Evolutionary conservation across 2,113 vertebrate genomes (phyloP).

Genomic region (Lepus timidus): DNA sequence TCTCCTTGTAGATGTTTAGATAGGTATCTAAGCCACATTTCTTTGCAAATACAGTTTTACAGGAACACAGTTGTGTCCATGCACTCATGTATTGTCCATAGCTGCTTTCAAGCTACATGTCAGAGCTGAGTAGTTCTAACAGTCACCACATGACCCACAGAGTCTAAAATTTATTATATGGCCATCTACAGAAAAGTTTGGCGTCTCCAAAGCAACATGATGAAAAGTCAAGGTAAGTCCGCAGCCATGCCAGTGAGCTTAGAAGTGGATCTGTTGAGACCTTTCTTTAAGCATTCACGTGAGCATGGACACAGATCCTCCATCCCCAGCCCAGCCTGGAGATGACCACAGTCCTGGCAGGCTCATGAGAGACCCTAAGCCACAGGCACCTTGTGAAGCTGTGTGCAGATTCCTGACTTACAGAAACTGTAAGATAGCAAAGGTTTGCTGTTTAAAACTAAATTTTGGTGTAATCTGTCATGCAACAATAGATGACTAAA

Average conservation of each 20-base stretch:
- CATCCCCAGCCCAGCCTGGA: background rate
- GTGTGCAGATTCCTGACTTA: background rate
- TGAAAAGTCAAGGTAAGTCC: background rate
- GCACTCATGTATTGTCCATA: background rate
- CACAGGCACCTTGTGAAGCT: fast-evolving
- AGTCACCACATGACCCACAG: background rate
- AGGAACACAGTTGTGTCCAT: background rate
- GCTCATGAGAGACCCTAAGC: background rate
- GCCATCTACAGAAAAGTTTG: background rate
- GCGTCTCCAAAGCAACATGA: background rate
- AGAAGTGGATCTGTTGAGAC: background rate
- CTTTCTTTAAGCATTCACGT: background rate
- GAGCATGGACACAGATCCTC: background rate
- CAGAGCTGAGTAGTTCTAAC: background rate
- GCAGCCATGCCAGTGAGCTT: background rate
- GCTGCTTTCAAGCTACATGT: background rate
- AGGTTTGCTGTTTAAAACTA: background rate
- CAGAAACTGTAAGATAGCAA: background rate
- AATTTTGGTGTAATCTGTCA: background rate
- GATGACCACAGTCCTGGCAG: fast-evolving
- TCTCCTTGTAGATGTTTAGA: background rate
- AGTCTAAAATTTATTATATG: background rate
- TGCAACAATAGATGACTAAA: background rate
- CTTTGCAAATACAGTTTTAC: background rate
- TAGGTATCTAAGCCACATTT: background rate